These are phyloP conservation scores for Menura novaehollandiae DNA, from an alignment of 2,113 vertebrate species.

Conservation along the genomic window DNA sequence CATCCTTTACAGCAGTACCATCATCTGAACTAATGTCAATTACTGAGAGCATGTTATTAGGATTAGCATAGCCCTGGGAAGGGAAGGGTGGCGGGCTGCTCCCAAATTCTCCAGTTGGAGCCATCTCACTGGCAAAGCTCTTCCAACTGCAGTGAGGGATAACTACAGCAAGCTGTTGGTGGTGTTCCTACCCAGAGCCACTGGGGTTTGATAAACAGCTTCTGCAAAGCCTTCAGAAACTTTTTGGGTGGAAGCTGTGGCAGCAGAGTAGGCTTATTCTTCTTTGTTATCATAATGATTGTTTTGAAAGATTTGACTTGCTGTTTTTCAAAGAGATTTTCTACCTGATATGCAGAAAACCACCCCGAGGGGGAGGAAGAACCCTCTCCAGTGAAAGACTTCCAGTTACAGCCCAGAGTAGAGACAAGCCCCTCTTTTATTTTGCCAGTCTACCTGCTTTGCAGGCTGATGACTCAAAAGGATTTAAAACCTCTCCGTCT, in stretches of 20 bases:
- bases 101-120: not conserved
- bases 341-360: constrained; percentile 31
- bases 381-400: constrained; percentile 22
- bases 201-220: not conserved
- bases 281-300: constrained; percentile 20
- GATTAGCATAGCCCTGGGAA: not conserved
- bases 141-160: not conserved
- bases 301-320: constrained; percentile 34
- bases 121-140: not conserved
- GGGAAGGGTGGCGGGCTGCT: not conserved
- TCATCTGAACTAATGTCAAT: not conserved
- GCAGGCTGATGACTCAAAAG: constrained; percentile 1
- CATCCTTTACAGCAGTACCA: not conserved
- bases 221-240: not conserved
- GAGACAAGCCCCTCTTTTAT: constrained; percentile 34
- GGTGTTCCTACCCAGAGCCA: not conserved
- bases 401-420: not conserved
- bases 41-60: not conserved
- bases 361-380: constrained; percentile 47
- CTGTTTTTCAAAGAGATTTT: constrained; percentile 59
- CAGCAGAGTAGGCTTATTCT: not conserved
- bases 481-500: not conserved
- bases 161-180: not conserved
- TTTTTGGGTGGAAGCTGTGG: not conserved
- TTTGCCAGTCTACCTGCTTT: not conserved